Evolutionary conservation across 2,797 vertebrate genomes (phyloP).

Genomic region (Delichon dasypus): DNA sequence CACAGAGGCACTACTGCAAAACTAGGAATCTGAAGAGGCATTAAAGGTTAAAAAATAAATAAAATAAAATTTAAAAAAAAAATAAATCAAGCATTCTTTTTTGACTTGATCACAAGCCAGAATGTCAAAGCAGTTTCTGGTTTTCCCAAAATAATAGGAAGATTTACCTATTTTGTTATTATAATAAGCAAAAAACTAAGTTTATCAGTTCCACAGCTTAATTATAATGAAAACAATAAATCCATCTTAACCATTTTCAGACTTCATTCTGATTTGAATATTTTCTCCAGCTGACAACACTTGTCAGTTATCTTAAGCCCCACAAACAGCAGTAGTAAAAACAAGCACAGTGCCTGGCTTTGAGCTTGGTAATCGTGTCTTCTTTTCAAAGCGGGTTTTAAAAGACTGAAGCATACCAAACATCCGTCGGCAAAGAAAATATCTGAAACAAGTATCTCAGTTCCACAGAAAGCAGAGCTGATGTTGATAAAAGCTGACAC

Average conservation of each 20-base stretch:
- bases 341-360: background rate
- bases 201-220: background rate
- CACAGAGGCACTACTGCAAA: background rate
- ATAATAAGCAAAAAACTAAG: background rate
- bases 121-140: background rate
- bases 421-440: background rate
- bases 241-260: background rate
- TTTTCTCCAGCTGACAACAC: background rate
- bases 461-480: background rate
- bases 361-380: background rate
- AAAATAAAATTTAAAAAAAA: background rate
- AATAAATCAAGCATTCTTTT: background rate
- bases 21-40: background rate
- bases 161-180: background rate
- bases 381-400: background rate
- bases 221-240: background rate
- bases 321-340: background rate
- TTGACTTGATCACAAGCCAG: background rate
- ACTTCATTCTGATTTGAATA: background rate
- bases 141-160: background rate
- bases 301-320: background rate
- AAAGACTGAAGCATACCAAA: background rate
- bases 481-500: background rate
- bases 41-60: background rate
- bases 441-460: background rate